These are phyloP conservation scores for Struthidea cinerea DNA, from an alignment of 2,113 vertebrate genomes.

Conservation along the genomic window DNA sequence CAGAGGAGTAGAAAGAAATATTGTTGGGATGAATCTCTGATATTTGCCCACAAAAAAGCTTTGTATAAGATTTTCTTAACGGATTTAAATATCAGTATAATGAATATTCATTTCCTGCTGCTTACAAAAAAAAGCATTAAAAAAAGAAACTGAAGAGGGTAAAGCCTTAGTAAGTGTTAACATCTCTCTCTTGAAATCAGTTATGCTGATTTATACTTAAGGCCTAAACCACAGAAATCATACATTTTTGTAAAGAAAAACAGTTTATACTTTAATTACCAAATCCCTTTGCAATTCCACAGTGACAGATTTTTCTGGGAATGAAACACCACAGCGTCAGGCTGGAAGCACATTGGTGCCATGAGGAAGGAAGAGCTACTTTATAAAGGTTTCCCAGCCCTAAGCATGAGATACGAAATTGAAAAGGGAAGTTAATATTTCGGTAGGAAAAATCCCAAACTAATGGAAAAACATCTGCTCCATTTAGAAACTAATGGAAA, in stretches of 20 bases:
- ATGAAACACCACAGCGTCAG: not conserved
- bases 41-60: not conserved
- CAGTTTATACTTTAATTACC: conserved; percentile 4
- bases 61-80: not conserved
- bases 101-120: conserved; percentile 5
- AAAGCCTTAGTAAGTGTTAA: not conserved
- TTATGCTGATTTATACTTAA: not conserved
- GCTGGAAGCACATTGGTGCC: not conserved
- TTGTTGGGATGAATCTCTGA: not conserved
- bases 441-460: conserved; percentile 18
- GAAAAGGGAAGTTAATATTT: conserved; percentile 63
- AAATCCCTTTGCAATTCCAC: conserved; percentile 18
- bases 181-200: not conserved
- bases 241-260: not conserved
- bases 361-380: not conserved
- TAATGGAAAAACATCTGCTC: conserved; percentile 47
- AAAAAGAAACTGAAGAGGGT: not conserved
- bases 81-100: not conserved
- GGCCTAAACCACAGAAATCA: not conserved
- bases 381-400: conserved; percentile 48
- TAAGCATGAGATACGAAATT: conserved; percentile 13
- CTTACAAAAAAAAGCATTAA: not conserved
- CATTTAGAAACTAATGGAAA: conserved; percentile 31
- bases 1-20: not conserved
- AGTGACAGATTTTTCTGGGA: conserved; percentile 25